Percentiles rank a stretch among this genome's conserved stretches.
Evolutionary conservation across 1,140 invertebrate genomes (phyloP).

Genomic region (Zaprionus camerounensis): DNA sequence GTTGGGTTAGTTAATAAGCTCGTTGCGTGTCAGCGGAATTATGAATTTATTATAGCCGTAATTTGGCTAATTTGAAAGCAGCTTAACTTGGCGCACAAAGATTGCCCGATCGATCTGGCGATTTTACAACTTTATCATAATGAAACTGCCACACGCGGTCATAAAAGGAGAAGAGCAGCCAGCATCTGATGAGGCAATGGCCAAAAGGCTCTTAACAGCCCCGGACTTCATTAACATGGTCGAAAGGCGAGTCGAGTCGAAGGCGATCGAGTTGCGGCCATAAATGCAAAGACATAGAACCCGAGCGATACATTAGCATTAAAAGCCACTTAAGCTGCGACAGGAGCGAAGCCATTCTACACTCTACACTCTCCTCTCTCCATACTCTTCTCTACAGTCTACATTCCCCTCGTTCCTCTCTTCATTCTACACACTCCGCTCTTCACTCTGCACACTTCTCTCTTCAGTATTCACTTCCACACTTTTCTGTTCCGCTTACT

Average conservation of each 20-base stretch:
- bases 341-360: slow-evolving; percentile 34
- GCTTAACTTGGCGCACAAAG: no score
- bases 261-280: not conserved
- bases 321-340: slow-evolving; percentile 78
- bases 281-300: slow-evolving; percentile 31
- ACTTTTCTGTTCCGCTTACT: not conserved
- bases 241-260: slow-evolving; percentile 11
- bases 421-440: not conserved
- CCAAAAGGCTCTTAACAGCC: slow-evolving; percentile 38
- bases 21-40: slow-evolving; percentile 59
- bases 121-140: slow-evolving; percentile 77
- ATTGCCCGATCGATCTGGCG: slow-evolving; percentile 38
- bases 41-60: slow-evolving; percentile 58
- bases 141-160: slow-evolving; percentile 3
- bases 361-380: not conserved
- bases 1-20: slow-evolving; percentile 26
- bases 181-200: slow-evolving; percentile 8
- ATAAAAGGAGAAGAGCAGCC: not conserved
- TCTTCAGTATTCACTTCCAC: not conserved
- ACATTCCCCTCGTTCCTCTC: not conserved
- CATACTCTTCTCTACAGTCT: not conserved
- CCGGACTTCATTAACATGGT: slow-evolving; percentile 64
- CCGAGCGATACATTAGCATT: slow-evolving; percentile 75
- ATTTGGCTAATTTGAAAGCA: slow-evolving; percentile 46
- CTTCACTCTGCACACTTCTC: not conserved